Evolutionary conservation across 2,113 vertebrate species (phyloP).

Genomic region (Platanista minor): DNA sequence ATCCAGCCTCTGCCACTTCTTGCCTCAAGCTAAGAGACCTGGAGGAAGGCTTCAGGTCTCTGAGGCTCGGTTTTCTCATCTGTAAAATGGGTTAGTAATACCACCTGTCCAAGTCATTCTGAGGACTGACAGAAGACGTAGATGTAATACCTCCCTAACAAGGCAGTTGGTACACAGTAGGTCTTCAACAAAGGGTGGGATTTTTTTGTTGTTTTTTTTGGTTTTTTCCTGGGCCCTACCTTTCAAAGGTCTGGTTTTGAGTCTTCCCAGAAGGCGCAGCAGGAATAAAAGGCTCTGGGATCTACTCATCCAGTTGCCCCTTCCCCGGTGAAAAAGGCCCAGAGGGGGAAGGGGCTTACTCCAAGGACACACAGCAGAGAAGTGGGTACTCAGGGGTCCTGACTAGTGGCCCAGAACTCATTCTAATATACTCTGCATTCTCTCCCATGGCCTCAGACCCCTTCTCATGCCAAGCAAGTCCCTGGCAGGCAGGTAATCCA

Average conservation of each 20-base stretch:
- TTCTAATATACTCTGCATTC: accelerated
- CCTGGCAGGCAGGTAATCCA: not conserved
- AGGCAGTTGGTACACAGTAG: not conserved
- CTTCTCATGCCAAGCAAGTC: not conserved
- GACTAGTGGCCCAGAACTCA: not conserved
- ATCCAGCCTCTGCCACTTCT: not conserved
- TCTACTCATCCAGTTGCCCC: not conserved
- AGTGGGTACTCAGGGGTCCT: not conserved
- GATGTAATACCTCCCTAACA: not conserved
- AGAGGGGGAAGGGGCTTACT: not conserved
- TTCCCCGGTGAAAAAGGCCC: not conserved
- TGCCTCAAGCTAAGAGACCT: not conserved
- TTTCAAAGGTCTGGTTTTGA: not conserved
- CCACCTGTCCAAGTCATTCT: not conserved
- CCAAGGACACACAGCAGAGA: not conserved
- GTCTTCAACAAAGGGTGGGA: not conserved
- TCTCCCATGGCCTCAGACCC: not conserved
- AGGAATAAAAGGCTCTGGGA: not conserved
- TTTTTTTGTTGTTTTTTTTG: too few relatives aligned
- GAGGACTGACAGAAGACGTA: not conserved
- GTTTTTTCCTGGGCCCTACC: not conserved
- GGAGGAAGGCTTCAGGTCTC: not conserved
- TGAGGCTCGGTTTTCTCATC: not conserved
- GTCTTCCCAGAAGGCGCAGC: not conserved
- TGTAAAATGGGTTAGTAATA: not conserved